phyloP scores from a whole-genome alignment of 2,113 vertebrate genomes.

The Tupaia tana region DNA sequence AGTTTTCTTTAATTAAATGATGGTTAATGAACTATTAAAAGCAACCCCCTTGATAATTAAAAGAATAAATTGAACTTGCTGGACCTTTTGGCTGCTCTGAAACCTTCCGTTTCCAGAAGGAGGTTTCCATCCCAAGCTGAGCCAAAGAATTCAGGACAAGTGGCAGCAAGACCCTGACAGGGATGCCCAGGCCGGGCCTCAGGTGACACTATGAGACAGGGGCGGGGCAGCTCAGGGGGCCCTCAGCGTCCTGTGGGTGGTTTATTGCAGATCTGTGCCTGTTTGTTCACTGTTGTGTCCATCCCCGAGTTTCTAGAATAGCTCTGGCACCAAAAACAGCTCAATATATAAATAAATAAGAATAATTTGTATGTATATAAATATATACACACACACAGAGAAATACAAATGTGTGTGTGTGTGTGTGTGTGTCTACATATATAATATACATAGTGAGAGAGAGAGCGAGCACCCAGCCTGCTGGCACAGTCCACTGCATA shows the following conservation, averaged over 20 bases:
- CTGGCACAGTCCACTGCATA: no score
- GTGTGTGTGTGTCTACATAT: fast-evolving
- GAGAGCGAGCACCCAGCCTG: no score
- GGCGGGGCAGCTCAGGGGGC: fast-evolving
- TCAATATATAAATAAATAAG: no score
- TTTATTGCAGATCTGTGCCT: background rate
- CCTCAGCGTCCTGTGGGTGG: fast-evolving
- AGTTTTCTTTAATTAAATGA: slow-evolving; percentile 66
- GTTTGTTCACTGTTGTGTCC: background rate
- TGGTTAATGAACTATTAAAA: slow-evolving; percentile 71
- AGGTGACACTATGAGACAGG: background rate
- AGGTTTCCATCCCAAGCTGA: background rate
- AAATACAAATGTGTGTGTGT: background rate
- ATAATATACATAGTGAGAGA: no score
- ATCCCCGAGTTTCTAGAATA: background rate
- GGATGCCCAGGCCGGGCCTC: background rate
- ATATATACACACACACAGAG: background rate
- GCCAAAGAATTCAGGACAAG: background rate
- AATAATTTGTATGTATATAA: no score
- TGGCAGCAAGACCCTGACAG: background rate
- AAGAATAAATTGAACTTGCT: slow-evolving; percentile 71
- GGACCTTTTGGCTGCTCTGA: slow-evolving; percentile 43
- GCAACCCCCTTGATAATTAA: slow-evolving; percentile 64
- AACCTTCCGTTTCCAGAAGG: background rate
- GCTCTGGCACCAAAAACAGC: background rate